Conservation (phyloP, 1,140 invertebrate genomes). For the Orius insidiosus region DNA sequence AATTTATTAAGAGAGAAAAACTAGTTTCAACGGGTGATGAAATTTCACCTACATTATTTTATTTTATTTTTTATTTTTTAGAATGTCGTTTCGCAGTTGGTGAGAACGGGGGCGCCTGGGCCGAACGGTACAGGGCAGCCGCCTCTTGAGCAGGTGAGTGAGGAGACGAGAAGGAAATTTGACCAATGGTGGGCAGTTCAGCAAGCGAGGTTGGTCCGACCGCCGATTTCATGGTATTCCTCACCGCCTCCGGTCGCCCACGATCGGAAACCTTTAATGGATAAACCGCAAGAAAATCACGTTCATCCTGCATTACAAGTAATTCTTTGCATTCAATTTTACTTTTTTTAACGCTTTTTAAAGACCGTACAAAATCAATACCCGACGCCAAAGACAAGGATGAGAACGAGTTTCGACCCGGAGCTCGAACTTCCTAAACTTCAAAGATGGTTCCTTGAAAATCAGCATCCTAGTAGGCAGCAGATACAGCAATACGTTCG, state of each 20-base stretch:
- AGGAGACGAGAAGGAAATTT: constrained; percentile 20
- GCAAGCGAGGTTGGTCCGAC: constrained; percentile 14
- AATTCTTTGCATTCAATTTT: neutral
- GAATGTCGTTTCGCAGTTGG: constrained; percentile 54
- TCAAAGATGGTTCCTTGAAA: constrained; percentile 88
- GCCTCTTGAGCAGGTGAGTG: constrained; percentile 31
- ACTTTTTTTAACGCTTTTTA: neutral
- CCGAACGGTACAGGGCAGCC: constrained; percentile 31
- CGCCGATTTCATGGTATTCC: constrained; percentile 17
- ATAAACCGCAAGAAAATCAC: constrained; percentile 16
- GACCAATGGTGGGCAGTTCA: constrained; percentile 21
- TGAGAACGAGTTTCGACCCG: constrained; percentile 86
- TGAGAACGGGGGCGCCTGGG: constrained; percentile 9
- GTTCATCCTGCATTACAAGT: constrained; percentile 21
- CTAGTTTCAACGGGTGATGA: too few relatives aligned
- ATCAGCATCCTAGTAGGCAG: constrained; percentile 83
- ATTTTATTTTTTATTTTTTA: too few relatives aligned
- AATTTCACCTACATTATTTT: too few relatives aligned
- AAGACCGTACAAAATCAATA: constrained; percentile 52
- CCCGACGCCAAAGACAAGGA: constrained; percentile 72
- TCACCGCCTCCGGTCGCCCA: constrained; percentile 15
- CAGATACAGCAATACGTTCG: constrained; percentile 87
- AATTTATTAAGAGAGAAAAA: too few relatives aligned
- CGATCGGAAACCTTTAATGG: constrained; percentile 6
- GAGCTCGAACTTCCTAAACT: constrained; percentile 87